Evolutionary conservation across 2,888 invertebrate species (phyloP), one percentile per base, ranked within the genome.

Genomic region (Masnerella sp.): DNA sequence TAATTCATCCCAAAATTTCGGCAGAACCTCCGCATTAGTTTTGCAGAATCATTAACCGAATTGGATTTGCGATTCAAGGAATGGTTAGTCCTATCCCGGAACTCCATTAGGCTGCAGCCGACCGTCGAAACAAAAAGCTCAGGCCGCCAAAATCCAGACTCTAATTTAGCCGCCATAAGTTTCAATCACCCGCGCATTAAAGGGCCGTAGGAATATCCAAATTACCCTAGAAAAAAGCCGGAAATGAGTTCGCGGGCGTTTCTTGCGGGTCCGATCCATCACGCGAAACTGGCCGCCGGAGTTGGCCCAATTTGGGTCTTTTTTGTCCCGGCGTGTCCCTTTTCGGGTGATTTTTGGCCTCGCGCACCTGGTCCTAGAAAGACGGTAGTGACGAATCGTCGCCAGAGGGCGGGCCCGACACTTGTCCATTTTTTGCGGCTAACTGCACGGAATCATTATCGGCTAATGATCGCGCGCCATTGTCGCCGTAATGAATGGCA

Each of bases 231-330:
- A 38, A 70, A 70, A 62, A 62, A 49, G 51, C 62, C 70, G 70
- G 70, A 70, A 70, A 70, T 70, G 70, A 70, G 70, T 51, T 64
- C 43, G 56, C 40, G 61, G 69, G 62, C 40, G 47, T 56, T 62
- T 61, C 34, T 51, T 59, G 61, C 36, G n/a, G 20, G 20, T 54
- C 25, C 70, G 51, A 64, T 65, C 30, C 64, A 43, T 64, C 64
- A 64, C 40, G 25, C 56, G 51, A 62, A 62, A 38, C 30, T 70
- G 78, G 75, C 79, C 69, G 71, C 79, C 79, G 76, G 77, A 77
- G 74, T 84, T 84, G 74, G 78, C 81, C 80, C 82, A 83, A 84
- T 84, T 84, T 82, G 74, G 74, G 74, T 32, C 17, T 80, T 84
- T 32, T 83, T 85, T 84, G 82, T 61, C 45, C 54, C 36, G 12